Conservation (phyloP, 64 coral and sea anemone species). For the Montipora efflorescens region DNA sequence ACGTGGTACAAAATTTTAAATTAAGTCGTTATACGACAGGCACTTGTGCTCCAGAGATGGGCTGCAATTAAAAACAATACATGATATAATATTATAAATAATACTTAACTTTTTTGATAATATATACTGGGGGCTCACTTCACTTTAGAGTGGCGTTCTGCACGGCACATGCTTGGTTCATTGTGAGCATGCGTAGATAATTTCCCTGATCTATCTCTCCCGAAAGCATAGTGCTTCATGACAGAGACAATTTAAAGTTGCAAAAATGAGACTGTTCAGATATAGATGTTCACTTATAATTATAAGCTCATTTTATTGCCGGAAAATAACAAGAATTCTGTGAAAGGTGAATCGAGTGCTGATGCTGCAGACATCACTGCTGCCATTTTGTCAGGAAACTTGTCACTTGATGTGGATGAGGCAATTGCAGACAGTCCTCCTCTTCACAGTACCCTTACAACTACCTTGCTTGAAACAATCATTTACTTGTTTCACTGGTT, state of each 20-base stretch:
- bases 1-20: background rate
- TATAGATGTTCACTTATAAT: background rate
- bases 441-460: background rate
- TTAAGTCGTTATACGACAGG: background rate
- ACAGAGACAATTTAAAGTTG: background rate
- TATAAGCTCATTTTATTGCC: background rate
- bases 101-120: no score
- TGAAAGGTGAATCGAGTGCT: background rate
- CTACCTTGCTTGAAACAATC: conserved; percentile 31
- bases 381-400: conserved; percentile 12
- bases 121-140: no score
- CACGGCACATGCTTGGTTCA: no score
- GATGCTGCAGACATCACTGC: background rate
- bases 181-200: background rate
- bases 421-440: conserved; percentile 38
- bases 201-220: background rate
- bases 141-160: no score
- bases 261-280: background rate
- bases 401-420: background rate
- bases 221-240: background rate
- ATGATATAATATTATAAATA: no score
- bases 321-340: background rate
- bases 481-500: conserved; percentile 64
- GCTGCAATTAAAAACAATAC: no score
- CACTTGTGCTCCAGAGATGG: background rate